These are phyloP conservation scores for Orthosia gracilis DNA, from an alignment of 2,888 invertebrate genomes.

Conservation along the genomic window DNA sequence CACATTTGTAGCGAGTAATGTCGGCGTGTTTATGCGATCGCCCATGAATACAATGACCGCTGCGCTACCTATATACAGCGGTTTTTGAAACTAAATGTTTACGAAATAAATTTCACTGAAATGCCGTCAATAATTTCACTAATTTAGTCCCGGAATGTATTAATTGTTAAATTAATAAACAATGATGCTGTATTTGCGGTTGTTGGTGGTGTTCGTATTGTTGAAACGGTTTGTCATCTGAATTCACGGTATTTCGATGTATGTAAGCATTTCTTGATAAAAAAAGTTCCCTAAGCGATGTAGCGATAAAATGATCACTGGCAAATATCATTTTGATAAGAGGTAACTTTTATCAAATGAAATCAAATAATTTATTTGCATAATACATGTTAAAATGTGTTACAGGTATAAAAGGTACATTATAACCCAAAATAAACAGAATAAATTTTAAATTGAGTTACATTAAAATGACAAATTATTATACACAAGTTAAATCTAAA, in stretches of 20 bases:
- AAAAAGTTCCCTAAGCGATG: background rate
- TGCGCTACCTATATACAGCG: constrained; percentile 35
- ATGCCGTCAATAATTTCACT: constrained; percentile 30
- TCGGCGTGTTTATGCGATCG: constrained; percentile 70
- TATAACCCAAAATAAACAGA: too few relatives aligned
- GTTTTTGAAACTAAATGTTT: constrained; percentile 68
- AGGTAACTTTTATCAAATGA: too few relatives aligned
- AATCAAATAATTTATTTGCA: too few relatives aligned
- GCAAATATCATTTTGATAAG: too few relatives aligned
- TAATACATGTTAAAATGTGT: too few relatives aligned
- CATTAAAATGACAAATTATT: too few relatives aligned
- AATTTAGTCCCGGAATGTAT: constrained; percentile 26
- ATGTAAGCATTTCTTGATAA: background rate
- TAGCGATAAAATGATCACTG: background rate
- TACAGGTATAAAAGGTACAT: too few relatives aligned
- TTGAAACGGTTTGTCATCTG: background rate
- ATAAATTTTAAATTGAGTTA: too few relatives aligned
- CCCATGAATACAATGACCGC: constrained; percentile 61
- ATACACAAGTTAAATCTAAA: too few relatives aligned
- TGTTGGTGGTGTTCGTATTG: background rate
- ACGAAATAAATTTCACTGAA: constrained; percentile 50
- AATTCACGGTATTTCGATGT: background rate
- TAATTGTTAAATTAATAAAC: constrained; percentile 27
- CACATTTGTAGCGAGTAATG: constrained; percentile 85
- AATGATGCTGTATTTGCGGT: constrained; percentile 3